Percentiles rank a stretch among this genome's conserved stretches.
Evolutionary conservation across 1,140 invertebrate species (phyloP).

Genomic region (Caerostris darwini): DNA sequence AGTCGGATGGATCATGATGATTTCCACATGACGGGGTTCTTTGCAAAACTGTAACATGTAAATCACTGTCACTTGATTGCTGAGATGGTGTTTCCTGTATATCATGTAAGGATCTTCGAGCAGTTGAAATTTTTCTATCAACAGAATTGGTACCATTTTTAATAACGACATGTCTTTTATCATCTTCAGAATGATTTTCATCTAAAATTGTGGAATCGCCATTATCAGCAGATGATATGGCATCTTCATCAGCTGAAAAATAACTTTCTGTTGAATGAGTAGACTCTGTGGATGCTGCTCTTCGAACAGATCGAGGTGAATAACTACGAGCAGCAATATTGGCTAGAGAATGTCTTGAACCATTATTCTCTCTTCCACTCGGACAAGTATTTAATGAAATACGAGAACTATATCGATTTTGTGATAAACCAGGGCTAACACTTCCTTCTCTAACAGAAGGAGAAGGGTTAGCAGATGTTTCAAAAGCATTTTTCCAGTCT

Average conservation of each 20-base stretch:
- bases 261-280: constrained; percentile 93
- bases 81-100: constrained; percentile 79
- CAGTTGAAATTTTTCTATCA: constrained; percentile 74
- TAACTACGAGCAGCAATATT: constrained; percentile 74
- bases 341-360: constrained; percentile 76
- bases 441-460: constrained; percentile 59
- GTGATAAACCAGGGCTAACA: constrained; percentile 72
- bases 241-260: constrained; percentile 94
- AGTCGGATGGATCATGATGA: constrained; percentile 78
- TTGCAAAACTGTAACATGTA: constrained; percentile 71
- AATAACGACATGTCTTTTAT: constrained; percentile 52
- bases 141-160: constrained; percentile 74
- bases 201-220: constrained; percentile 43
- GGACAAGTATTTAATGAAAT: constrained; percentile 67
- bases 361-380: constrained; percentile 68
- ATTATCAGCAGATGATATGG: constrained; percentile 41
- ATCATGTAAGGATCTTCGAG: constrained; percentile 76
- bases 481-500: constrained; percentile 63
- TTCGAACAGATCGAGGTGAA: constrained; percentile 78
- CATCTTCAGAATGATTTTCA: constrained; percentile 52
- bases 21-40: constrained; percentile 75
- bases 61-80: constrained; percentile 78
- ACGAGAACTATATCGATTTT: constrained; percentile 76
- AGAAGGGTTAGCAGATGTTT: constrained; percentile 4
- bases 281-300: constrained; percentile 90